Evolutionary conservation across 1,140 invertebrate species (phyloP), one percentile per base, ranked within the genome.

Genomic region (Orchesella cincta): DNA sequence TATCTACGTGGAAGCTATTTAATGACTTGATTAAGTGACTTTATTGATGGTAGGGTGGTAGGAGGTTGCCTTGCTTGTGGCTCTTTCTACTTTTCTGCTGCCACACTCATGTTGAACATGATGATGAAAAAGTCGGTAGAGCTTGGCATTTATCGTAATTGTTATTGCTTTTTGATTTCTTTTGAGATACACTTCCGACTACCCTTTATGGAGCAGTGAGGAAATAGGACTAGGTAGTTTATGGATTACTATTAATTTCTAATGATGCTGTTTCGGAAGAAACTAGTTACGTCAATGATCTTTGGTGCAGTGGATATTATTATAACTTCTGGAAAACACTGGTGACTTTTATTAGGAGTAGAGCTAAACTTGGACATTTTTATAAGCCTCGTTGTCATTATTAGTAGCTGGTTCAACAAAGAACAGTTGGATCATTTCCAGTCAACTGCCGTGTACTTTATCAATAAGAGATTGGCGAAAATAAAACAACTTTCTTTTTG

Each of bases 71-170:
- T n/a, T n/a, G n/a, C n/a, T n/a, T n/a, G n/a, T n/a, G n/a, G n/a
- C n/a, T n/a, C n/a, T n/a, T n/a, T n/a, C n/a, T n/a, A n/a, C n/a
- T n/a, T n/a, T n/a, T n/a, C n/a, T n/a, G n/a, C n/a, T n/a, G n/a
- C n/a, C n/a, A n/a, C 36, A 46, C 51, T 74, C 73, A 74, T 31
- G 73, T 74, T 62, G 26, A 74, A 23, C n/a, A 74, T 31, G 26
- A 74, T 34, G 36, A 35, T 46, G 73, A 26, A 26, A 57, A n/a
- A 26, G 54, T 28, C 23, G 54, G 23, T 57, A 57, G 5, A 12
- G 8, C 23, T 5, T 57, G 52, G 23, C 23, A 57, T 57, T 57
- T 26, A 8, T 57, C 12, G 3, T 57, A 57, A 57, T 23, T 57
- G 52, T 57, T 57, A 57, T 57, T 57, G 52, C 52, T 57, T 57